Conservation (phyloP, 2,888 invertebrate genomes). For the Stramonita haemastoma region DNA sequence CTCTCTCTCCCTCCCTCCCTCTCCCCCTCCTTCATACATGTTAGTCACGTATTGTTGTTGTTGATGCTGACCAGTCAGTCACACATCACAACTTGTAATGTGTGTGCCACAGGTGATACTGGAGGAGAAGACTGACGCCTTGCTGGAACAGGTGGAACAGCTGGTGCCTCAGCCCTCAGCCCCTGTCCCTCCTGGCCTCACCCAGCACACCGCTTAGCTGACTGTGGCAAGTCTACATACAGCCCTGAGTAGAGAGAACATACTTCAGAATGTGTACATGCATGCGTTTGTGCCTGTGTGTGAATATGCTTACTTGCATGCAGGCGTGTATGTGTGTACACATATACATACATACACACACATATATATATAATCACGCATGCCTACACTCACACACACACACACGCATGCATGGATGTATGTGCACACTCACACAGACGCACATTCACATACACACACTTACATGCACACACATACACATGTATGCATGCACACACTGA, state of each 20-base stretch:
- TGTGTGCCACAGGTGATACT: constrained; percentile 84
- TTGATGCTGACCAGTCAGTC: not conserved
- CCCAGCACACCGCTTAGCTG: too few species aligned
- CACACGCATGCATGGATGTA: too few species aligned
- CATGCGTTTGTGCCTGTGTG: not conserved
- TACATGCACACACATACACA: too few species aligned
- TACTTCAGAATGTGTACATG: not conserved
- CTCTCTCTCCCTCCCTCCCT: too few species aligned
- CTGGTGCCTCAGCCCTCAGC: constrained; percentile 57
- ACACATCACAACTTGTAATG: not conserved
- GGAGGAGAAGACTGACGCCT: constrained; percentile 90
- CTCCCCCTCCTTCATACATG: not conserved
- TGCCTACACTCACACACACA: too few species aligned
- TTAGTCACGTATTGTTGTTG: not conserved
- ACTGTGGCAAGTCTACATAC: not conserved
- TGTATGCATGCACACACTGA: too few species aligned
- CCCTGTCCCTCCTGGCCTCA: not conserved
- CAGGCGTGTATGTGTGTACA: too few species aligned
- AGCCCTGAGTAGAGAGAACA: not conserved
- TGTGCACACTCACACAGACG: too few species aligned
- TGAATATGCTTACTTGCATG: not conserved
- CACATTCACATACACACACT: too few species aligned
- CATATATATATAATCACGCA: too few species aligned
- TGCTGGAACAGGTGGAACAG: constrained; percentile 82
- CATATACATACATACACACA: too few species aligned